Evolutionary conservation across 2,113 vertebrate species (phyloP), one percentile per base, ranked within the genome.

Genomic region (Bubalus kerabau): DNA sequence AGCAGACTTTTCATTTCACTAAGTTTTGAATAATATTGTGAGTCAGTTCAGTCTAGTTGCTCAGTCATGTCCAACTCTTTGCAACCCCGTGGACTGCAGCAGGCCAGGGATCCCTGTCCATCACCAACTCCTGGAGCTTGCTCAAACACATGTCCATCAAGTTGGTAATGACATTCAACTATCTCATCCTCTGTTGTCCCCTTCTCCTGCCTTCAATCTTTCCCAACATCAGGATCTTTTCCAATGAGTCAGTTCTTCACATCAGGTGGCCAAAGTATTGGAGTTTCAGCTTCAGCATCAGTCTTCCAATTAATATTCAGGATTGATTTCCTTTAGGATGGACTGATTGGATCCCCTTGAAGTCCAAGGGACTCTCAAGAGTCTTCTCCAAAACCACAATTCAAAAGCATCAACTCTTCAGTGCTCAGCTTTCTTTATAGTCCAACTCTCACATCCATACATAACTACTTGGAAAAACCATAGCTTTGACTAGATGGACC

Each of bases 1-100:
- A n/a, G 56, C n/a, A 62, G 24, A 54, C 26, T 85, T 50, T 71
- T 43, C 17, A 83, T 23, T 48, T 52, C 52, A 83, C 17, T 6
- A 60, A 12, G 21, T 48, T 36, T 54, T 82, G 28, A 62, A 48
- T 82, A n/a, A 59, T 57, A 6, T 16, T 36, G n/a, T 0, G 5
- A 71, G 50, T 82, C 14, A 21, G 64, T 36, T 71, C 64, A 71
- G 17, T 67, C n/a, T 67, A 67, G 64, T 36, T 36, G 4, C 64
- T 71, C 64, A 71, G 64, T 71, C 9, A 0, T 36, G n/a, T 71
- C 64, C n/a, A 21, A 11, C 4, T 36, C n/a, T 67, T 67, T 14
- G 17, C 0, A 4, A 71, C n/a, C n/a, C 64, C 2, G 0, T 36
- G 64, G 64, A 71, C n/a, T 71, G 64, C n/a, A 71, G n/a, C 17